Base-by-base conservation (phyloP, 2,888 invertebrate species). In the Balanococcus diminutus region DNA sequence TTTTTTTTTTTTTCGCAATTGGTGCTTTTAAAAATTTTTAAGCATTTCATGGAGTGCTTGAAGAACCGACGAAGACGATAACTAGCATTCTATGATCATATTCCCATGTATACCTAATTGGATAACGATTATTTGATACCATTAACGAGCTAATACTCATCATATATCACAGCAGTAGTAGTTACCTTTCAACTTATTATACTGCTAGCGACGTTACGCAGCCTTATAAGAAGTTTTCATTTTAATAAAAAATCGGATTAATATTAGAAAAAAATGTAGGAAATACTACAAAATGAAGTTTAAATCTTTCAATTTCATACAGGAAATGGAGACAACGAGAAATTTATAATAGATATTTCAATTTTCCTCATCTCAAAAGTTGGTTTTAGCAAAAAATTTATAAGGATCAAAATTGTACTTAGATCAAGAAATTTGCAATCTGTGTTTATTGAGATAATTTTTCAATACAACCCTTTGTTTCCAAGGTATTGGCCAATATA, bases 61-160 rank as follows among this genome's bases (percentile, higher is more conserved):
- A 9, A 56, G 22, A 56, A 56, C 0, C 5, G 22, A 1, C 56
- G 22, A 56, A 22, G 19, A 6, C 56, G 22, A 56, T 46, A 46
- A 46, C 46, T 22, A 3, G 22, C 22, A 22, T 56, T 56, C 56
- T 22, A 22, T 22, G 56, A 56, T 56, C 56, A 56, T 56, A 56
- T 56, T 56, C 22, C 56, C 14, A 46, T 42, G 11, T 16, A 14
- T 14, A 14, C 1, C 42, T 56, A 56, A 56, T 56, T 56, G 56
- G 56, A 56, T 56, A 56, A 56, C 56, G 56, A 56, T 56, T 56
- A 56, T 56, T 56, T 56, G 56, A 56, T 56, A 56, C 56, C 9
- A 56, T 56, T 56, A 56, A 19, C 56, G 22, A 56, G 56, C 19
- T 56, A 56, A 56, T 56, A 56, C 56, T 56, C 56, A 56, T 56